Conservation (phyloP, 2,113 vertebrate genomes). For the Otolemur garnettii region DNA sequence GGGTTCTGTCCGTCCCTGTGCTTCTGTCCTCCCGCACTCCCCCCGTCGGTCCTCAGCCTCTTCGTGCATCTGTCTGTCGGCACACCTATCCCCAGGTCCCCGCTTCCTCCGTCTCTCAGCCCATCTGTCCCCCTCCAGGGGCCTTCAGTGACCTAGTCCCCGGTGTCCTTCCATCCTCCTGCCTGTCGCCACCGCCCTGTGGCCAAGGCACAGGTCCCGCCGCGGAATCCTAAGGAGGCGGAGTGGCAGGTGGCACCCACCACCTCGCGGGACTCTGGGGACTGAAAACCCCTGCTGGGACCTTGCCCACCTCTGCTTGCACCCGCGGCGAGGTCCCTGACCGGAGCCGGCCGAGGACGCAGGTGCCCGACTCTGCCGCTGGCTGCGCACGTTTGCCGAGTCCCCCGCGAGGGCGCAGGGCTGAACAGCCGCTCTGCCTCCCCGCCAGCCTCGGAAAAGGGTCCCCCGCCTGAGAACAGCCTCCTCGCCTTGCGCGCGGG, state of each 20-base stretch:
- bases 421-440: too few relatives aligned
- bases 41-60: rapidly evolving
- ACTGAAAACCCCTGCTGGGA: background rate
- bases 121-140: too few relatives aligned
- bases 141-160: too few relatives aligned
- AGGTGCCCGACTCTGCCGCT: background rate
- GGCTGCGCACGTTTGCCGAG: background rate
- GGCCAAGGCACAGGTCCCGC: background rate
- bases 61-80: background rate
- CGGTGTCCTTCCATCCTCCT: background rate
- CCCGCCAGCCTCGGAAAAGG: too few relatives aligned
- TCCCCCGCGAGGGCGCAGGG: too few relatives aligned
- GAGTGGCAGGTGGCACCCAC: background rate
- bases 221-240: background rate
- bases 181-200: rapidly evolving
- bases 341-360: background rate
- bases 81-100: background rate
- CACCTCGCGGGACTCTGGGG: background rate
- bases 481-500: rapidly evolving
- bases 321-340: background rate
- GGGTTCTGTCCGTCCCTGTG: background rate
- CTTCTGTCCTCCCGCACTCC: too few relatives aligned
- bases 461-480: background rate
- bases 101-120: too few relatives aligned
- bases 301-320: background rate